Conservation (phyloP, 1,140 invertebrate species). For the Drosophila ananassae region DNA sequence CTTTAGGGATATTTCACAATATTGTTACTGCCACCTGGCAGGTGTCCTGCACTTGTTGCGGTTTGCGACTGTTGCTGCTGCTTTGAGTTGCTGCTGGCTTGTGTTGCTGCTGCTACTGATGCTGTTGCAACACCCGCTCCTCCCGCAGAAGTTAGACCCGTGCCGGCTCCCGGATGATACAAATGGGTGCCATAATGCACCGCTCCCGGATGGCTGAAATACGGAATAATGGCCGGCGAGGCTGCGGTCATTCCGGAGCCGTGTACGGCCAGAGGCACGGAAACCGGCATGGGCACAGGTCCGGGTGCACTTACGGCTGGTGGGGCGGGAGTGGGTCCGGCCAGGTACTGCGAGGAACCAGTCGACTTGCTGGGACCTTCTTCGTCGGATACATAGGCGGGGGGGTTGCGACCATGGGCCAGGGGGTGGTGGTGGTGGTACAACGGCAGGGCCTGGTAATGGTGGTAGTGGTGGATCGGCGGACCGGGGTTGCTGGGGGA, state of each 20-base stretch:
- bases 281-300: neutral
- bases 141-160: constrained; percentile 27
- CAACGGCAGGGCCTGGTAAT: constrained; percentile 55
- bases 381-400: neutral
- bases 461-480: constrained; percentile 63
- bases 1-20: constrained; percentile 76
- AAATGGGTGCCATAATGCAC: constrained; percentile 79
- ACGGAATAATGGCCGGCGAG: constrained; percentile 67
- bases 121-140: constrained; percentile 7
- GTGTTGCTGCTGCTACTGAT: constrained; percentile 13
- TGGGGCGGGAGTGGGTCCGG: constrained; percentile 13
- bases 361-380: neutral
- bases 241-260: constrained; percentile 29
- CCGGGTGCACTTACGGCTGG: too few species aligned
- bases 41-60: constrained; percentile 70
- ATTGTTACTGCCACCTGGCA: constrained; percentile 65
- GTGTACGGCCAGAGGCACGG: neutral
- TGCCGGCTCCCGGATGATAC: constrained; percentile 60
- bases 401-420: neutral
- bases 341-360: neutral
- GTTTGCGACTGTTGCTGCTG: constrained; percentile 40
- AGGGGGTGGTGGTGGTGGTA: constrained; percentile 27
- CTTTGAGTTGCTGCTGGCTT: constrained; percentile 26
- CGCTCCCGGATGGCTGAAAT: constrained; percentile 75
- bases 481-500: constrained; percentile 49